phyloP scores from a whole-genome alignment of 2,888 invertebrate species.

The Tenthredo notha region DNA sequence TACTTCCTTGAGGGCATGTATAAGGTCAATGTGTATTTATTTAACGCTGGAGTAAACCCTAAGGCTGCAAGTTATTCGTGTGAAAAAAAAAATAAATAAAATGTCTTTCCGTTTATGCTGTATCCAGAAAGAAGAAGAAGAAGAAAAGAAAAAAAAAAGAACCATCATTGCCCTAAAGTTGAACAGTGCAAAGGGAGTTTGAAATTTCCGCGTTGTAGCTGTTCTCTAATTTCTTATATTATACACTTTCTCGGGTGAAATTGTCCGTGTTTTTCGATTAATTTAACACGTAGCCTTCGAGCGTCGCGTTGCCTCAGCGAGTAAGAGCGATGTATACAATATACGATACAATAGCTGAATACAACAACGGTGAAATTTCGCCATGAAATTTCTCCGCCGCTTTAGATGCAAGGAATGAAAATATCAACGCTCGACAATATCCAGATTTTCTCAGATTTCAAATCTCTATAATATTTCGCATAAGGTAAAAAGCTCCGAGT shows the following conservation, averaged over 20 bases:
- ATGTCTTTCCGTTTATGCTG: neutral
- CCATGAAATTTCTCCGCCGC: neutral
- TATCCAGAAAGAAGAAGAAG: neutral
- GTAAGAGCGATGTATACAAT: neutral
- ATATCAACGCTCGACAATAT: neutral
- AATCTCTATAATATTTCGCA: neutral
- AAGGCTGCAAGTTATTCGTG: neutral
- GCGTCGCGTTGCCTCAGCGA: neutral
- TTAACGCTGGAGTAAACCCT: neutral
- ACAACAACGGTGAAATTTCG: neutral
- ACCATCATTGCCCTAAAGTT: neutral
- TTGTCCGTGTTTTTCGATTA: slow-evolving; percentile 30
- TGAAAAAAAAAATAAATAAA: neutral
- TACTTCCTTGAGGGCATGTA: neutral
- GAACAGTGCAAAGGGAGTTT: neutral
- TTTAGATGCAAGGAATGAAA: neutral
- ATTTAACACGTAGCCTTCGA: neutral
- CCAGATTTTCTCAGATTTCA: neutral
- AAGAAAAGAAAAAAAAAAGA: neutral
- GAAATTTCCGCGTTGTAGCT: neutral
- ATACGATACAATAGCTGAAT: neutral
- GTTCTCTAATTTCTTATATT: slow-evolving; percentile 34
- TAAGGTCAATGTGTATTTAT: slow-evolving; percentile 33
- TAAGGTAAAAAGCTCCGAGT: neutral
- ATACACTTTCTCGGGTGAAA: neutral